These are phyloP conservation scores for Podarcis lilfordi DNA, from an alignment of 2,797 vertebrate species.

Conservation along the genomic window DNA sequence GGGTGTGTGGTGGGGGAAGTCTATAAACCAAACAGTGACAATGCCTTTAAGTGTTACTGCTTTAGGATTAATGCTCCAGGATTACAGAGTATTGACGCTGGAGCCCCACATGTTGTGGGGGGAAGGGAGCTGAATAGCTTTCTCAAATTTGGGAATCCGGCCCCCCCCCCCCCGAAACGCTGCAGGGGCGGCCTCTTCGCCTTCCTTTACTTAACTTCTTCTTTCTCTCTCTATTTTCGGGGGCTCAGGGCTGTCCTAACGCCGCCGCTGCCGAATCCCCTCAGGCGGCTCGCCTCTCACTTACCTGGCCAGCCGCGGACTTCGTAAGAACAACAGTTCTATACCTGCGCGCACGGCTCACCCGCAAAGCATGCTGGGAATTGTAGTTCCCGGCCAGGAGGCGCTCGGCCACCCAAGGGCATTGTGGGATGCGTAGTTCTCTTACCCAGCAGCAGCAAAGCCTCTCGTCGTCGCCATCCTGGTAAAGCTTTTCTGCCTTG, in stretches of 20 bases:
- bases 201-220: too few species aligned
- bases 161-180: neutral
- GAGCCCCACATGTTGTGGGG: neutral
- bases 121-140: neutral
- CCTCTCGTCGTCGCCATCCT: too few species aligned
- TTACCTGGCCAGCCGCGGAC: neutral
- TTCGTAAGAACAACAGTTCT: fast-evolving
- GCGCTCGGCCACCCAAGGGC: neutral
- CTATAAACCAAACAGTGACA: too few species aligned
- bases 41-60: neutral
- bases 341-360: fast-evolving
- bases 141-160: neutral
- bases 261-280: neutral
- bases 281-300: neutral
- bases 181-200: neutral
- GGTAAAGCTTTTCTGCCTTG: too few species aligned
- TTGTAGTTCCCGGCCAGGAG: slow-evolving; percentile 17
- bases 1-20: too few species aligned
- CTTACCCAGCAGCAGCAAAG: too few species aligned
- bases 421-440: neutral
- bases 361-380: slow-evolving; percentile 17
- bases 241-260: neutral
- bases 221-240: too few species aligned
- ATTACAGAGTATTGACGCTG: neutral
- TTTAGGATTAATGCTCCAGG: neutral